Evolutionary conservation across 2,113 vertebrate species (phyloP), one percentile per base, ranked within the genome.

Genomic region (Xiphorhynchus elegans): DNA sequence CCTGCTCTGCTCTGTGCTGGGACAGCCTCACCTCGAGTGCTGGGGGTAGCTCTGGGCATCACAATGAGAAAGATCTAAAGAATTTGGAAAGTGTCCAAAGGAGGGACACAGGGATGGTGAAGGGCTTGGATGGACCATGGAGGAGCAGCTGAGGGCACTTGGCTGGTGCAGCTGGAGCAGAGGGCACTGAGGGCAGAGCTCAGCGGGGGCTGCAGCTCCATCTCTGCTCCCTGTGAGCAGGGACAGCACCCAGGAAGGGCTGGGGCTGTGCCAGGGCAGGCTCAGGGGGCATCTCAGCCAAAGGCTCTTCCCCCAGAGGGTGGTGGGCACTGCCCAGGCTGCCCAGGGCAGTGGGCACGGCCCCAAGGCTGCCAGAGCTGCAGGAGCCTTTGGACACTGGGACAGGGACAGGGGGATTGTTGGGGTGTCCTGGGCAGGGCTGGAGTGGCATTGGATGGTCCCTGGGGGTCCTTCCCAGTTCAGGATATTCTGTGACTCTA

Each of bases 381-480:
- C 73, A 60, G 56, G 56, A 47, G 56, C 8, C 3, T 76, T 60
- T 76, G 73, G 73, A 4, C 55, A 76, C 4, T 5, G 25, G 24
- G 49, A 50, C 49, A 76, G 42, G 53, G 42, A 15, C 73, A 49
- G 74, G 73, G 17, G 55, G 6, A 12, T 10, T 29, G 74, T 1
- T 76, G 74, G 74, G 42, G 52, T 18, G 10, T 16, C 35, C 72
- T 46, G 33, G 10, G 16, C 44, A 60, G 47, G 37, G 47, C 7
- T 35, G 58, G 35, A 15, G 1, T 40, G 1, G 46, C 1, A 12
- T 31, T 52, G 15, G 17, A 2, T 7, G 17, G 3, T 12, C 58
- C 60, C 8, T 56, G 42, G 0, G 50, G 58, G 20, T 64, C 21
- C 7, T 1, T 56, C 26, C 0, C 21, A 2, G 0, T 33, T 44